phyloP scores from a whole-genome alignment of 2,113 vertebrate genomes.

The Choloepus hoffmanni region DNA sequence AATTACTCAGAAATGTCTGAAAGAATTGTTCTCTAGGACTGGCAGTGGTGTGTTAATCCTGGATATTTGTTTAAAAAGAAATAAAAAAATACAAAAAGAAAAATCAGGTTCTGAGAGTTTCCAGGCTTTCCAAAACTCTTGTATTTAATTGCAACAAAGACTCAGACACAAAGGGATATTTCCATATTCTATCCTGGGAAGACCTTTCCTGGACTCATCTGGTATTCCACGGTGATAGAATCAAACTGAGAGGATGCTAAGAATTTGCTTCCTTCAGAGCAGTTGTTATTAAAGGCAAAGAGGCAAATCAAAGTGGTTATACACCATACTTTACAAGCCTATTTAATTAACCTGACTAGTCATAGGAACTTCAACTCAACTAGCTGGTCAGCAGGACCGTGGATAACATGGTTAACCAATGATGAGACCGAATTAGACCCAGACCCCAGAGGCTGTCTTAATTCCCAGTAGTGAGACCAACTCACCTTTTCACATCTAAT shows the following conservation, averaged over 20 bases:
- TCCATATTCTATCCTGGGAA: not conserved
- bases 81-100: not conserved
- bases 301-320: not conserved
- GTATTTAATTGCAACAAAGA: constrained; percentile 12
- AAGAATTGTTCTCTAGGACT: not conserved
- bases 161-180: not conserved
- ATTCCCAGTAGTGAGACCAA: not conserved
- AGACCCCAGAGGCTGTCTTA: not conserved
- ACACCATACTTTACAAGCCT: not conserved
- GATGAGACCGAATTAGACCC: not conserved
- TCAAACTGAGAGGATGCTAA: not conserved
- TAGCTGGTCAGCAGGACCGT: not conserved
- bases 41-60: not conserved
- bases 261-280: not conserved
- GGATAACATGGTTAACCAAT: not conserved
- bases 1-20: constrained; percentile 36
- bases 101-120: not conserved
- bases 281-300: constrained; percentile 3
- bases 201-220: not conserved
- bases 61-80: constrained; percentile 28
- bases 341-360: constrained; percentile 1
- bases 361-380: not conserved
- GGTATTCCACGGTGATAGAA: not conserved
- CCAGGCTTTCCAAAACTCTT: not conserved
- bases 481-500: constrained; percentile 57